Conservation (phyloP, 2,113 vertebrate genomes). For the Protobothrops flavoviridis region DNA sequence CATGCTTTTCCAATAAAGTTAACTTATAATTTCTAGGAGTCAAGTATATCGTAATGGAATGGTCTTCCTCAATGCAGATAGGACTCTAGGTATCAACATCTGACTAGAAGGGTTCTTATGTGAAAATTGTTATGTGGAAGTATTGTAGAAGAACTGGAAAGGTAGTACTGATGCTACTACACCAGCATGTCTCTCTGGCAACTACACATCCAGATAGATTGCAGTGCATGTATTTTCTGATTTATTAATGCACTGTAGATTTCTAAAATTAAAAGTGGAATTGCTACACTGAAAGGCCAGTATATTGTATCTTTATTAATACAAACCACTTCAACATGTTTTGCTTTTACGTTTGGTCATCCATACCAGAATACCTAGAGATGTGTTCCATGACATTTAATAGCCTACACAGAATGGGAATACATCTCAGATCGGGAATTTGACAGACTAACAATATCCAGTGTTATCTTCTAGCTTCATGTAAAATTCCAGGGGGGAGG, state of each 20-base stretch:
- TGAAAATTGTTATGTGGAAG: neutral
- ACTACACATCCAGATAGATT: neutral
- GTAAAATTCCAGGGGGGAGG: too few species aligned
- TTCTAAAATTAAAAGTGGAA: neutral
- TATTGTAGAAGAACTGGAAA: neutral
- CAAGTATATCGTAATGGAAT: too few species aligned
- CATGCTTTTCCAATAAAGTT: neutral
- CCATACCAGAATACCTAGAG: neutral
- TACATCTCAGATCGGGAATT: too few species aligned
- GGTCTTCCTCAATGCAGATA: neutral
- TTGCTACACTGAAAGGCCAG: neutral
- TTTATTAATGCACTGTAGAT: neutral
- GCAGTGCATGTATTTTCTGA: neutral
- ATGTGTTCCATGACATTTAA: neutral
- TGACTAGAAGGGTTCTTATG: neutral
- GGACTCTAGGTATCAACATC: neutral
- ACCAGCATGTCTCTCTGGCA: neutral
- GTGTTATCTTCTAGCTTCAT: too few species aligned
- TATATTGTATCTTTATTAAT: neutral
- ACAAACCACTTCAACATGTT: neutral
- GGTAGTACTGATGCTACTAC: neutral
- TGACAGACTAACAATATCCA: too few species aligned
- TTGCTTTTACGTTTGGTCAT: neutral
- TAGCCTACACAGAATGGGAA: too few species aligned
- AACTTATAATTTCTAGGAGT: neutral